Evolutionary conservation across 2,797 vertebrate species (phyloP).

Genomic region (Leptodactylus fallax): DNA sequence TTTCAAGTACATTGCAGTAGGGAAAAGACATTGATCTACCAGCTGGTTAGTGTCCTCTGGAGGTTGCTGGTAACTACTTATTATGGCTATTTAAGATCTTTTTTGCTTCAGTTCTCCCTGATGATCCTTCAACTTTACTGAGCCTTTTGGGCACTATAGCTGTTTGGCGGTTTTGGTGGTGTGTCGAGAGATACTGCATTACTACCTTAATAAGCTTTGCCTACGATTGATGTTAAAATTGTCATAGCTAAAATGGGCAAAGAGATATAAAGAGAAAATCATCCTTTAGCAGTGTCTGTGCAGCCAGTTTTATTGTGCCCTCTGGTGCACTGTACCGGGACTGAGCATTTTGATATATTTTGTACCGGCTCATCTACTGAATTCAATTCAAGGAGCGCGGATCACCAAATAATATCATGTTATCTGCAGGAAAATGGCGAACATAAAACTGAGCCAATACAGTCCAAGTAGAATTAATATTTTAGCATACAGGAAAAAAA

Average conservation of each 20-base stretch:
- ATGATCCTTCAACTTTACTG: slow-evolving; percentile 44
- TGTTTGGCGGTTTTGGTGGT: slow-evolving; percentile 5
- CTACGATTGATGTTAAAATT: slow-evolving; percentile 45
- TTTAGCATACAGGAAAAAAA: background rate
- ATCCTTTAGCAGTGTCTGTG: slow-evolving; percentile 18
- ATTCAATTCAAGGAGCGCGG: background rate
- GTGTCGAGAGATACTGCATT: slow-evolving; percentile 29
- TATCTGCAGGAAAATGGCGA: slow-evolving; percentile 8
- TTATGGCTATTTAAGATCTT: slow-evolving; percentile 50
- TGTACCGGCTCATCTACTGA: background rate
- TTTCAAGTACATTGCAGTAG: background rate
- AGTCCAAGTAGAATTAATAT: background rate
- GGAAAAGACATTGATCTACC: slow-evolving; percentile 33
- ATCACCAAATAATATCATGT: background rate
- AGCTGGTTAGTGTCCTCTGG: slow-evolving; percentile 42
- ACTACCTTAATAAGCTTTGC: slow-evolving; percentile 51
- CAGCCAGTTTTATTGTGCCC: slow-evolving; percentile 48
- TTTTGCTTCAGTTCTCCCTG: slow-evolving; percentile 20
- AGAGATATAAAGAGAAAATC: slow-evolving; percentile 32
- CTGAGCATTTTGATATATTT: slow-evolving; percentile 41
- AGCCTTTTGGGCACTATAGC: slow-evolving; percentile 9
- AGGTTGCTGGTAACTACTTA: slow-evolving; percentile 28
- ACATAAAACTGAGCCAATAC: background rate
- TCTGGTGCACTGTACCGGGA: slow-evolving; percentile 33
- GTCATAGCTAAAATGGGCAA: slow-evolving; percentile 33